These are phyloP conservation scores for Tragelaphus imberbis DNA, from an alignment of 2,113 vertebrate genomes.

Conservation along the genomic window DNA sequence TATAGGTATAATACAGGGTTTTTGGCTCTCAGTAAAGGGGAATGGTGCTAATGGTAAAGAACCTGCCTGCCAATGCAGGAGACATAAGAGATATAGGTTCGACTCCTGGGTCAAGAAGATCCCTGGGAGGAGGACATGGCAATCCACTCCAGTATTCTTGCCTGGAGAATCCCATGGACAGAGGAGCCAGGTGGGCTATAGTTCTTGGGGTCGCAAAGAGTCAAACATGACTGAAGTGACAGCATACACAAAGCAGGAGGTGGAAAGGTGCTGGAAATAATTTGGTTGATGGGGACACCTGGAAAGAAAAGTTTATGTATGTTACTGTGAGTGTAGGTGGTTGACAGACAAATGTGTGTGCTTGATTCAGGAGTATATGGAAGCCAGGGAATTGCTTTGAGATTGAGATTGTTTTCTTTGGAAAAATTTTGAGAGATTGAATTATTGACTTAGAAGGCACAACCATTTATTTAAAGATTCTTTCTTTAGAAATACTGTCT, in stretches of 20 bases:
- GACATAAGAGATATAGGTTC: neutral
- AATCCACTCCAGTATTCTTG: neutral
- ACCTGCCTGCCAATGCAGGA: neutral
- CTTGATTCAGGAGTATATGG: neutral
- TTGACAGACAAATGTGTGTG: neutral
- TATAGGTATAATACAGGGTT: neutral
- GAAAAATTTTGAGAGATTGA: neutral
- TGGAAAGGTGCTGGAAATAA: neutral
- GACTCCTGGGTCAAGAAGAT: neutral
- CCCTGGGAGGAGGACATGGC: neutral
- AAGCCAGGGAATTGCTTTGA: neutral
- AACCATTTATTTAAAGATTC: neutral
- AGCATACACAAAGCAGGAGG: neutral
- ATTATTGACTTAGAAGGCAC: neutral
- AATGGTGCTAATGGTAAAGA: neutral
- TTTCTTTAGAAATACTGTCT: neutral
- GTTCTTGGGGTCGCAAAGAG: neutral
- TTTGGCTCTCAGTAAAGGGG: neutral
- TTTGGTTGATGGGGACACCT: neutral
- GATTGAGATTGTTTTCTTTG: neutral
- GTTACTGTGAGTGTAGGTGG: too few relatives aligned
- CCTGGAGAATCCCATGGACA: neutral
- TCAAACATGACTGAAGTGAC: neutral
- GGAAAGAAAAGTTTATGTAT: neutral
- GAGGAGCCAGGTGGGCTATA: neutral